Conservation (phyloP, 2,113 vertebrate genomes). For the Paramormyrops kingsleyae region DNA sequence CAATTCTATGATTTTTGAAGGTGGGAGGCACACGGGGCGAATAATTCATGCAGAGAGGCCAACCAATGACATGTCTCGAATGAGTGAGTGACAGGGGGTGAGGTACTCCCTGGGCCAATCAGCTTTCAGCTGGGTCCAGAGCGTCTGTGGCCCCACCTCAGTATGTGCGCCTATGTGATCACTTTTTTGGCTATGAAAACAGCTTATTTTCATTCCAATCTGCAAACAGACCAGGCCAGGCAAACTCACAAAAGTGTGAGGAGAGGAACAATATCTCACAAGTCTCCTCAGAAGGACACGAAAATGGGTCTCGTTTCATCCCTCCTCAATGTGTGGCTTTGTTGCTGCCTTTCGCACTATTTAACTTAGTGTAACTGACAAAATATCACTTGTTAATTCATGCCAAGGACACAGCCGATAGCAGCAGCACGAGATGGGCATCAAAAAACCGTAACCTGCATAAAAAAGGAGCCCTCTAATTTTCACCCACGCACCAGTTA, state of each 20-base stretch:
- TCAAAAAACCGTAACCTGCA: background rate
- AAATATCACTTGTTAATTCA: background rate
- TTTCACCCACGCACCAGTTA: background rate
- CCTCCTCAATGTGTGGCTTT: background rate
- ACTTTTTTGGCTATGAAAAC: background rate
- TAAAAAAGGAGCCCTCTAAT: background rate
- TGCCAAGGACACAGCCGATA: background rate
- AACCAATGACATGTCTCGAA: background rate
- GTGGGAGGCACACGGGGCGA: background rate
- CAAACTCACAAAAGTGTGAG: background rate
- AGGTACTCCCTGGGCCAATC: background rate
- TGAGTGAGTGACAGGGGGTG: background rate
- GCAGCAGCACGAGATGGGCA: background rate
- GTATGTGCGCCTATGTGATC: background rate
- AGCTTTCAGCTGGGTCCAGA: background rate
- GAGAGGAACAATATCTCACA: background rate
- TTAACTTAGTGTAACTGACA: background rate
- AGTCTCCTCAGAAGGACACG: background rate
- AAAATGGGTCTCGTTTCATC: background rate
- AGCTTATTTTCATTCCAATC: background rate
- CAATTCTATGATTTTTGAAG: background rate
- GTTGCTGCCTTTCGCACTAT: background rate
- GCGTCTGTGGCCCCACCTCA: background rate
- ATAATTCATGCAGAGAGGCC: background rate
- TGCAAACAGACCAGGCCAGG: background rate